Evolutionary conservation across 2,888 invertebrate species (phyloP), one percentile per base, ranked within the genome.

Genomic region (Hedychridium roseum): DNA sequence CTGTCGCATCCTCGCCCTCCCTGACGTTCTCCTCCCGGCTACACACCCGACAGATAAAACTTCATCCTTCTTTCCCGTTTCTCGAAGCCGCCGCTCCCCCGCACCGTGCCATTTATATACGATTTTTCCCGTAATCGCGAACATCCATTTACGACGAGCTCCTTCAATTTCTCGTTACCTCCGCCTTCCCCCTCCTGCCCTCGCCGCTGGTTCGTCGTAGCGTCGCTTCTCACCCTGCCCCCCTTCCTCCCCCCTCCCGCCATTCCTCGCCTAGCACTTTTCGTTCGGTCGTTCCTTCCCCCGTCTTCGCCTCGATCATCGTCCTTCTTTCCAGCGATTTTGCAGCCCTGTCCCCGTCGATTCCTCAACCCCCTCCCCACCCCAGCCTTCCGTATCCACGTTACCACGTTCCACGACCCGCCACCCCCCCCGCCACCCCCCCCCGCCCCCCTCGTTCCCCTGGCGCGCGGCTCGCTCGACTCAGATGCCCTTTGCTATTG

Each of bases 111-210:
- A 73, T 73, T 74, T 74, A 72, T 74, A 72, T 66, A 73, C 70
- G 74, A 74, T 74, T 73, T 73, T 74, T 73, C 69, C 70, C 73
- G 67, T 71, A 74, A 74, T 74, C 73, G 73, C 64, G 66, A 73
- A 73, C 73, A 73, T 73, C 73, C 74, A 74, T 74, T 74, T 73
- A 68, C 67, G 64, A 64, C 57, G 53, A 55, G 65, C 73, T 71
- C 66, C 70, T 73, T 74, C 73, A 74, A 74, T 71, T 74, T 70
- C 74, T 74, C 74, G 74, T 74, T 74, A 64, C 59, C 51, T 43
- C 28, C 54, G 32, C 26, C 41, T 27, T 26, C 23, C 30, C 30
- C 42, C 21, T 35, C 39, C 15, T 27, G 11, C 26, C 34, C 50
- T 17, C 46, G n/a, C n/a, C n/a, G n/a, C n/a, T n/a, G n/a, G n/a